Evolutionary conservation across 2,797 vertebrate species (phyloP).

Genomic region (Melanitta fusca): DNA sequence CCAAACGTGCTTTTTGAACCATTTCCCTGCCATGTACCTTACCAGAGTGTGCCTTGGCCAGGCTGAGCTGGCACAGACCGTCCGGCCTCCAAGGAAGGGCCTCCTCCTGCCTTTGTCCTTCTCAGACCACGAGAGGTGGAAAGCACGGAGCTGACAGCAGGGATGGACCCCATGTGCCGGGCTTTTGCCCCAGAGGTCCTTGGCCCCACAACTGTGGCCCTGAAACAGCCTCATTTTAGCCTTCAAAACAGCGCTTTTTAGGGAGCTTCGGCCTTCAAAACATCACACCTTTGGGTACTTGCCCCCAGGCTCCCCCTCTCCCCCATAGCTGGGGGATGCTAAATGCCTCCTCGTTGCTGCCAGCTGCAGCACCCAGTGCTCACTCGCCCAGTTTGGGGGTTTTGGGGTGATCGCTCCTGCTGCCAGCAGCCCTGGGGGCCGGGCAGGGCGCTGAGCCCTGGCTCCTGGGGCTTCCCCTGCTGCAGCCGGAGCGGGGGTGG

Average conservation of each 20-base stretch:
- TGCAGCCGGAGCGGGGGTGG: background rate
- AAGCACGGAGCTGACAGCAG: accelerated
- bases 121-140: accelerated
- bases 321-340: background rate
- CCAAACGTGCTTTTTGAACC: background rate
- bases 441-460: background rate
- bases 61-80: accelerated
- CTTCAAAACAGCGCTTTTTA: background rate
- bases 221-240: background rate
- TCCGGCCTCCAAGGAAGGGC: background rate
- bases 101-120: background rate
- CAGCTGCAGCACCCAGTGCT: accelerated
- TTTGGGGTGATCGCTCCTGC: accelerated
- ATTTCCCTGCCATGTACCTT: background rate
- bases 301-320: background rate
- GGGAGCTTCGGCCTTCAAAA: background rate
- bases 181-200: accelerated
- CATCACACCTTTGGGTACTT: background rate
- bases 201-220: accelerated
- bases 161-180: background rate
- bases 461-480: no score
- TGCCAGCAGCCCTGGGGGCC: accelerated
- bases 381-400: accelerated
- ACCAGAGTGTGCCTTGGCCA: background rate
- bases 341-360: accelerated